Evolutionary conservation across 2,888 invertebrate genomes (phyloP).

Genomic region (Branchinecta sandiegonensis): DNA sequence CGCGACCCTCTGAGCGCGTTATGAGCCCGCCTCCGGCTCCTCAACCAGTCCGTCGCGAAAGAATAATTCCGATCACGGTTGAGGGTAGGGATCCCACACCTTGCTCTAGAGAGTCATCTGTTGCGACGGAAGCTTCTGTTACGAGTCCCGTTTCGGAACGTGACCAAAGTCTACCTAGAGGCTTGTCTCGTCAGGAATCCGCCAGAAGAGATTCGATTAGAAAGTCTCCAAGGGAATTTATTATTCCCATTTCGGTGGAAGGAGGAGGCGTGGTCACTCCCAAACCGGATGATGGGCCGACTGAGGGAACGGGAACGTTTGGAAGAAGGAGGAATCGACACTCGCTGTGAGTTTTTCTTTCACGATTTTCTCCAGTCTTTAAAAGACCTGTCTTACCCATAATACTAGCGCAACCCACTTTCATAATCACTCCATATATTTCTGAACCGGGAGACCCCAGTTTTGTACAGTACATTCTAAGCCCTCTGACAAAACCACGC

Average conservation of each 20-base stretch:
- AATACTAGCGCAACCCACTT: too few species aligned
- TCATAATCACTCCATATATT: too few species aligned
- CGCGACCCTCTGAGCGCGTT: slow-evolving; percentile 17
- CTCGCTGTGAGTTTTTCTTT: not conserved
- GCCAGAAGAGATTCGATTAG: slow-evolving; percentile 50
- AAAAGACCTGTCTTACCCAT: too few species aligned
- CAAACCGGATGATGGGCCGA: slow-evolving; percentile 28
- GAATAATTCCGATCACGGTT: slow-evolving; percentile 50
- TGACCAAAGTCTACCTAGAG: slow-evolving; percentile 15
- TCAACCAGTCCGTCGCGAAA: slow-evolving; percentile 36
- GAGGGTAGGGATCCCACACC: slow-evolving; percentile 30
- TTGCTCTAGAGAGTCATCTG: slow-evolving; percentile 7
- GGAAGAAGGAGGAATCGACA: slow-evolving; percentile 16
- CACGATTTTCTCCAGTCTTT: too few species aligned
- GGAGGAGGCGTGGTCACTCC: slow-evolving; percentile 73
- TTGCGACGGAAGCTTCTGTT: not conserved
- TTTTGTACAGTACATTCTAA: too few species aligned
- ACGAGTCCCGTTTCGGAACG: slow-evolving; percentile 13
- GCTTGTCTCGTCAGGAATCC: not conserved
- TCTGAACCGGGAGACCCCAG: too few species aligned
- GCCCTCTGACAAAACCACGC: too few species aligned
- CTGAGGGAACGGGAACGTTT: slow-evolving; percentile 24
- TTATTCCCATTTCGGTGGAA: slow-evolving; percentile 83
- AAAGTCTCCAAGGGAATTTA: slow-evolving; percentile 76
- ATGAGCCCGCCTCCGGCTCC: not conserved